These are phyloP conservation scores for Patiria miniata DNA, from an alignment of 35 echinoderm and acorn worm species.

Conservation along the genomic window DNA sequence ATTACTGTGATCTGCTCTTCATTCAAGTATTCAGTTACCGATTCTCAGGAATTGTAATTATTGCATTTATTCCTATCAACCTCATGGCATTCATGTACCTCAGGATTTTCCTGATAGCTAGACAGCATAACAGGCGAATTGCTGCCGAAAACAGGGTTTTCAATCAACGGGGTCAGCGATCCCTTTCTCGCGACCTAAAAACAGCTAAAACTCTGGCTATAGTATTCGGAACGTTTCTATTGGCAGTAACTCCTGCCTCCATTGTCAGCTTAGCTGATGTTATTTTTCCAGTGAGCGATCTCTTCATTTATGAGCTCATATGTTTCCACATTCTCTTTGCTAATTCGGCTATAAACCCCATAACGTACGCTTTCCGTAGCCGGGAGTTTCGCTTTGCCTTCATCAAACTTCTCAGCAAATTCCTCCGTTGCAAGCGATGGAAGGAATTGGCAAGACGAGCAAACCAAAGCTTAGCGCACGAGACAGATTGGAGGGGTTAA, in stretches of 20 bases:
- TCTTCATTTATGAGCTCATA: constrained; percentile 30
- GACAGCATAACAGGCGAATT: constrained; percentile 41
- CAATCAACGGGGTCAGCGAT: neutral
- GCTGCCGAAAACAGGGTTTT: constrained; percentile 21
- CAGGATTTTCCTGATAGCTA: constrained; percentile 36
- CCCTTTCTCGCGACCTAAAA: constrained; percentile 31
- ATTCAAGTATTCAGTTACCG: constrained; percentile 37
- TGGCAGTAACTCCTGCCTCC: constrained; percentile 24
- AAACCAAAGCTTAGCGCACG: no score
- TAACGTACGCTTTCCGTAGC: constrained; percentile 52
- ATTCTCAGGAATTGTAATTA: neutral
- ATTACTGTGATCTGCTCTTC: constrained; percentile 43
- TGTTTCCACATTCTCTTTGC: constrained; percentile 33
- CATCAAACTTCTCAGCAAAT: neutral
- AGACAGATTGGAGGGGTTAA: no score
- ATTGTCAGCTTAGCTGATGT: constrained; percentile 35
- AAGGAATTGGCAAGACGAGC: no score
- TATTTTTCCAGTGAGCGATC: constrained; percentile 1
- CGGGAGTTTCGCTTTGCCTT: constrained; percentile 40
- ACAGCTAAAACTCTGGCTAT: constrained; percentile 31
- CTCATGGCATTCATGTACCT: constrained; percentile 30
- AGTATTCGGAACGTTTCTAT: constrained; percentile 31
- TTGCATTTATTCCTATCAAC: neutral
- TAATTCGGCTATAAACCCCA: constrained; percentile 45
- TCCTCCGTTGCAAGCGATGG: constrained; percentile 23